A percentile compares a stretch with the other conserved stretches of the same genome.
phyloP scores from a whole-genome alignment of 2,888 invertebrate species.

The Nipponacmea schrenckii region DNA sequence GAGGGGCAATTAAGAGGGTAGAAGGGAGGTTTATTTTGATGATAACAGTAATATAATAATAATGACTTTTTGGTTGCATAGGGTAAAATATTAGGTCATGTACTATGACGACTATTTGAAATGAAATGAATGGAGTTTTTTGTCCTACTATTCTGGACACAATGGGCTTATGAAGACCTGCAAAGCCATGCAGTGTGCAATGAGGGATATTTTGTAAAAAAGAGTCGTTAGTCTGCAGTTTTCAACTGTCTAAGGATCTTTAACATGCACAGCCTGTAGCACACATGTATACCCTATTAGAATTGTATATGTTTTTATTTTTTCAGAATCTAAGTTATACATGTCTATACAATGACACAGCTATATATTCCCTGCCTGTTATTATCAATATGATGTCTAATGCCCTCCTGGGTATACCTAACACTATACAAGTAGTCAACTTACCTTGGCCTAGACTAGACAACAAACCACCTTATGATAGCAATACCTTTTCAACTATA shows the following conservation, averaged over 20 bases:
- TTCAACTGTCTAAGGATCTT: no score
- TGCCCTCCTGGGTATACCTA: constrained; percentile 32
- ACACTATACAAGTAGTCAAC: constrained; percentile 31
- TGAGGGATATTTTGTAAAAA: no score
- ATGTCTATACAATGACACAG: constrained; percentile 76
- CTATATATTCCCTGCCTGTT: constrained; percentile 82
- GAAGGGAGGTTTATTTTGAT: neutral
- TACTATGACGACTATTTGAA: no score
- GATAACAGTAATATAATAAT: neutral
- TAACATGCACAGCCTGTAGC: no score
- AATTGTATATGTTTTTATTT: neutral
- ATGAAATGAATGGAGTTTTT: no score
- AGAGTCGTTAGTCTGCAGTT: no score
- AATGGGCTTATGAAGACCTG: no score
- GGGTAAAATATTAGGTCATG: constrained; percentile 17
- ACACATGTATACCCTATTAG: no score
- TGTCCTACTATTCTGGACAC: no score
- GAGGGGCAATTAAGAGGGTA: no score
- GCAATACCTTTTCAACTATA: constrained; percentile 79
- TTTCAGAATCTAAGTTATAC: constrained; percentile 24
- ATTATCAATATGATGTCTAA: constrained; percentile 49
- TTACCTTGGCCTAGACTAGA: constrained; percentile 45
- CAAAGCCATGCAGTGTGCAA: no score
- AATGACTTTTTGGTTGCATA: no score
- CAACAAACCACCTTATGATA: constrained; percentile 71